A percentile compares a stretch with the other conserved stretches of the same genome.
phyloP scores from a whole-genome alignment of 2,888 invertebrate species.

The Leistus spinibarbis region DNA sequence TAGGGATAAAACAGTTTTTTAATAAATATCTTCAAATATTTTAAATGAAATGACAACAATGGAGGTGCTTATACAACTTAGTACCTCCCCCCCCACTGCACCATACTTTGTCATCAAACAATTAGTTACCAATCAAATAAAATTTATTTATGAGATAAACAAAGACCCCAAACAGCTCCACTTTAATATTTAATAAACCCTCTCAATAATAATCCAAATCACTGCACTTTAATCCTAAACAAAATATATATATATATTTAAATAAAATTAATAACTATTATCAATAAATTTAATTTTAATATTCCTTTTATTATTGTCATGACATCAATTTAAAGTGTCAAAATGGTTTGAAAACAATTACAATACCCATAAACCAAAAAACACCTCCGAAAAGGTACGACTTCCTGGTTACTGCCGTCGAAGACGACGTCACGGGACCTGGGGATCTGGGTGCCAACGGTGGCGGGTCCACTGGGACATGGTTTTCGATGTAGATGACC shows the following conservation, averaged over 20 bases:
- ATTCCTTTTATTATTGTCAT: conserved; percentile 1
- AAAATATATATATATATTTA: conserved; percentile 1
- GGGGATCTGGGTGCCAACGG: conserved; percentile 41
- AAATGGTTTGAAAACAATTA: not conserved
- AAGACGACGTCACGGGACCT: not conserved
- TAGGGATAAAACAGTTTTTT: too few species aligned
- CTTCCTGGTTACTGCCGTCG: not conserved
- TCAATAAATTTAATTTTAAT: not conserved
- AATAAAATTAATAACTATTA: too few species aligned
- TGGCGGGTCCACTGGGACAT: conserved; percentile 47
- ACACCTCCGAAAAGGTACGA: not conserved
- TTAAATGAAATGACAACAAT: too few species aligned
- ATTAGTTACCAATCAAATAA: too few species aligned
- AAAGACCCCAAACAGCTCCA: too few species aligned
- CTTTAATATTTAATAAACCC: too few species aligned
- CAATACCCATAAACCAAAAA: not conserved
- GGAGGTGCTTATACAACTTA: too few species aligned
- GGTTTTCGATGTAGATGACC: conserved; percentile 45
- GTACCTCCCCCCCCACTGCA: too few species aligned
- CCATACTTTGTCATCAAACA: too few species aligned
- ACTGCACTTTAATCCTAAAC: not conserved
- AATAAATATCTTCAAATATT: too few species aligned
- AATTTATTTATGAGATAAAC: too few species aligned
- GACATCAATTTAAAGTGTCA: not conserved
- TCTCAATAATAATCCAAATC: not conserved